A percentile compares a stretch with the other conserved stretches of the same genome.
These are phyloP conservation scores for Eueides isabella DNA, from an alignment of 1,140 invertebrate species.

Conservation along the genomic window DNA sequence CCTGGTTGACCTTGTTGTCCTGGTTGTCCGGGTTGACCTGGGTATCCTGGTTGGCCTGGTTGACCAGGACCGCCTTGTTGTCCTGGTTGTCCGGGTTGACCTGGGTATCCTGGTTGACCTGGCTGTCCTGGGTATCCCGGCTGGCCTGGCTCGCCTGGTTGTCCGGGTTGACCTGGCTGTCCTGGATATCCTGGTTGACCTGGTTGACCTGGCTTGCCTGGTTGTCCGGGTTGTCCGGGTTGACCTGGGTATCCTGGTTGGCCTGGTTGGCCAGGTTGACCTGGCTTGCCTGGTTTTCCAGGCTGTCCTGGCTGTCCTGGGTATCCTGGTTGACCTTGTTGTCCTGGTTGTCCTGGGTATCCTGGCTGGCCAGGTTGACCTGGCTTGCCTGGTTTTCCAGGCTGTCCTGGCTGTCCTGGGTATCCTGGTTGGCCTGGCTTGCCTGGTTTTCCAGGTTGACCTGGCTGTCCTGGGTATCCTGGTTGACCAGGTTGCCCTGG, in stretches of 20 bases:
- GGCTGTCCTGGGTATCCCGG: not conserved
- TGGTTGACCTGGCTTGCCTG: conserved; percentile 38
- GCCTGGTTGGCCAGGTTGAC: conserved; percentile 38
- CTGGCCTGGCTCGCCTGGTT: not conserved
- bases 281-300: conserved; percentile 34
- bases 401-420: conserved; percentile 44
- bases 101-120: not conserved
- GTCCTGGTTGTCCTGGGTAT: conserved; percentile 32
- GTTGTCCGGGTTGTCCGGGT: conserved; percentile 27
- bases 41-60: conserved; percentile 17
- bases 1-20: conserved; percentile 24
- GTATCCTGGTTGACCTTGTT: conserved; percentile 38
- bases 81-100: not conserved
- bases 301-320: conserved; percentile 35
- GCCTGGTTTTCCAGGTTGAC: too few relatives aligned
- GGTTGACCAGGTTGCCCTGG: too few relatives aligned
- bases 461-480: too few relatives aligned
- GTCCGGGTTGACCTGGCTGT: conserved; percentile 18
- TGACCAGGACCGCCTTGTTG: not conserved
- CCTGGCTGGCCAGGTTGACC: conserved; percentile 35
- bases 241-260: conserved; percentile 37
- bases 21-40: conserved; percentile 22
- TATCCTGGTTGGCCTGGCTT: conserved; percentile 14
- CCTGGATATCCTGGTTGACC: conserved; percentile 37
- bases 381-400: conserved; percentile 29